Conservation (phyloP, 2,113 vertebrate species). For the Nothocercus nigrocapillus region DNA sequence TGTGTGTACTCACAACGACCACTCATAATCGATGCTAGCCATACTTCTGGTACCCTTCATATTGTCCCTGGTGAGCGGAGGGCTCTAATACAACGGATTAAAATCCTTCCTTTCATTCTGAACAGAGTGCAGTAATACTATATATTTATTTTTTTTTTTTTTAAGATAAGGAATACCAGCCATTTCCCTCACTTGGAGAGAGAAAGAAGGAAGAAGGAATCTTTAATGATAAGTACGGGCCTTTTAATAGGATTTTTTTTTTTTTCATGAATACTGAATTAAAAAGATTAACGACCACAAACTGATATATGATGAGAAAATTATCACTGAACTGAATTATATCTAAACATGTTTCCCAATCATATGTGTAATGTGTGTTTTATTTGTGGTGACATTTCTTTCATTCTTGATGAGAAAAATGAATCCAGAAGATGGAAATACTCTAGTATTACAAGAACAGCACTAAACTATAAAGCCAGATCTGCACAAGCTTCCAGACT, state of each 20-base stretch:
- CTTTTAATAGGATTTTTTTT: background rate
- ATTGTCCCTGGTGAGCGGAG: background rate
- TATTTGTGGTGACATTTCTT: background rate
- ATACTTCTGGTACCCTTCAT: background rate
- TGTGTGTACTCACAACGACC: background rate
- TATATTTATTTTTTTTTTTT: background rate
- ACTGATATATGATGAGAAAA: background rate
- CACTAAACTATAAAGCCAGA: background rate
- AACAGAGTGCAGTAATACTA: background rate
- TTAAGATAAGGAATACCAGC: background rate
- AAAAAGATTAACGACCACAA: background rate
- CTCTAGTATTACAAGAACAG: background rate
- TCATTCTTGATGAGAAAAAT: background rate
- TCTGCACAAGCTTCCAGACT: background rate
- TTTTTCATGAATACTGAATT: background rate
- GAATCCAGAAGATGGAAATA: background rate
- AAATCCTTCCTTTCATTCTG: background rate
- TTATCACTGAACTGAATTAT: background rate
- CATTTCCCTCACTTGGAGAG: accelerated
- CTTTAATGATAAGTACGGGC: background rate
- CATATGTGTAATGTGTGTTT: background rate
- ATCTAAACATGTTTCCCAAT: background rate
- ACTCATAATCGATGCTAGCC: background rate
- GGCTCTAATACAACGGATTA: background rate
- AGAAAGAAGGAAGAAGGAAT: background rate